A percentile compares a stretch with the other conserved stretches of the same genome.
phyloP scores from a whole-genome alignment of 2,888 invertebrate genomes.

The Limulus polyphemus region DNA sequence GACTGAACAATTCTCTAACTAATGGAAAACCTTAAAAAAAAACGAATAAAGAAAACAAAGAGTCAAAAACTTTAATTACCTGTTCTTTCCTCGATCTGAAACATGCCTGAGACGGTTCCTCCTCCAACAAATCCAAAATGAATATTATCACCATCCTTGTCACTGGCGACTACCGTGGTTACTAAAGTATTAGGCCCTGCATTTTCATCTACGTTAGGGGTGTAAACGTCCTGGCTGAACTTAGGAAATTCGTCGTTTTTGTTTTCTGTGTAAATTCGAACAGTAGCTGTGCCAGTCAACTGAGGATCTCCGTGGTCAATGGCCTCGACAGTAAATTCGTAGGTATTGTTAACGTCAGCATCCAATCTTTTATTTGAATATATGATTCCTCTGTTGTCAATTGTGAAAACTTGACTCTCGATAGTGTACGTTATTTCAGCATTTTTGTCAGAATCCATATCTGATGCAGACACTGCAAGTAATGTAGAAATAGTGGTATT shows the following conservation, averaged over 20 bases:
- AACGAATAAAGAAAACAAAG: background rate
- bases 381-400: slow-evolving; percentile 82
- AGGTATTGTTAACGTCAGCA: slow-evolving; percentile 90
- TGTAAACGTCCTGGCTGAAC: slow-evolving; percentile 91
- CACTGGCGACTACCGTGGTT: slow-evolving; percentile 91
- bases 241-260: slow-evolving; percentile 96
- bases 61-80: slow-evolving; percentile 36
- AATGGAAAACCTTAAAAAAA: background rate
- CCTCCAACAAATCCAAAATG: slow-evolving; percentile 76
- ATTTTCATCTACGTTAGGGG: slow-evolving; percentile 90
- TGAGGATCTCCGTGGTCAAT: slow-evolving; percentile 89
- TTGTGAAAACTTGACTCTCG: slow-evolving; percentile 84
- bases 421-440: slow-evolving; percentile 87
- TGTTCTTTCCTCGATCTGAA: slow-evolving; percentile 88
- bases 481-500: background rate
- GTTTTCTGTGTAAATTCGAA: slow-evolving; percentile 88
- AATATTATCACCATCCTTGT: slow-evolving; percentile 94
- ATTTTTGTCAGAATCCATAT: slow-evolving; percentile 85
- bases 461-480: slow-evolving; percentile 66
- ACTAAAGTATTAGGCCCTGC: slow-evolving; percentile 89
- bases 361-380: slow-evolving; percentile 84
- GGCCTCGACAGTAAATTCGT: slow-evolving; percentile 84
- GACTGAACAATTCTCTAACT: too few species aligned
- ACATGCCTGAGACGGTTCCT: slow-evolving; percentile 71
- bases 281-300: slow-evolving; percentile 82